Evolutionary conservation across 2,888 invertebrate species (phyloP), one percentile per base, ranked within the genome.

Genomic region (Steinernema hermaphroditum): DNA sequence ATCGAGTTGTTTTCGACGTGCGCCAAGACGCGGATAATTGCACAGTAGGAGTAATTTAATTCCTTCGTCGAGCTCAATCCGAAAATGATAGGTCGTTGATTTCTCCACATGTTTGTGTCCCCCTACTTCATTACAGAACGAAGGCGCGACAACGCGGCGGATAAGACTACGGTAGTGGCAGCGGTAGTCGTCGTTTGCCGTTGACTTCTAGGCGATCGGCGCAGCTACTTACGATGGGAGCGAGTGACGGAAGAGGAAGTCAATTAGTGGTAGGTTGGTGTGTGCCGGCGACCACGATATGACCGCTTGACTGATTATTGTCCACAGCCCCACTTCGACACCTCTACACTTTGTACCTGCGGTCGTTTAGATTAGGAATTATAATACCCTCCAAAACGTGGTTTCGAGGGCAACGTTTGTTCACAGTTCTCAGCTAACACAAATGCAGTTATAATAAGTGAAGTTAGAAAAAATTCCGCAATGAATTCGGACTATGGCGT

Each of bases 191-290:
- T 62, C 19, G 19, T 22, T 62, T 32, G 62, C 62, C 29, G 4
- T 14, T 32, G 62, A 32, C 62, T 62, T 29, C 62, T 29, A 16
- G 62, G 27, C 19, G 62, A 32, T 32, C 16, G 62, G 12, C 29
- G 16, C 22, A n/a, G 62, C 62, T 62, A 62, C 27, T 29, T 32
- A 29, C 62, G 29, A 62, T 62, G 12, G 27, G 62, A 16, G 62
- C 62, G 62, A 62, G 29, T 9, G 62, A 27, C 34, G n/a, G 32
- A 16, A 62, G 34, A 62, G 62, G 62, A 62, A 62, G 62, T 62
- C 29, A 62, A 62, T 62, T 62, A 62, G 19, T 27, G 62, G n/a
- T 27, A 16, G 62, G 27, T 32, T 62, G 22, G 29, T 62, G 19
- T 62, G 29, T 62, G 62, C 32, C 62, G 62, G 32, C 16, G 27